Base-by-base conservation (phyloP, 2,888 invertebrate species). In the Leptinotarsa rubiginosa region DNA sequence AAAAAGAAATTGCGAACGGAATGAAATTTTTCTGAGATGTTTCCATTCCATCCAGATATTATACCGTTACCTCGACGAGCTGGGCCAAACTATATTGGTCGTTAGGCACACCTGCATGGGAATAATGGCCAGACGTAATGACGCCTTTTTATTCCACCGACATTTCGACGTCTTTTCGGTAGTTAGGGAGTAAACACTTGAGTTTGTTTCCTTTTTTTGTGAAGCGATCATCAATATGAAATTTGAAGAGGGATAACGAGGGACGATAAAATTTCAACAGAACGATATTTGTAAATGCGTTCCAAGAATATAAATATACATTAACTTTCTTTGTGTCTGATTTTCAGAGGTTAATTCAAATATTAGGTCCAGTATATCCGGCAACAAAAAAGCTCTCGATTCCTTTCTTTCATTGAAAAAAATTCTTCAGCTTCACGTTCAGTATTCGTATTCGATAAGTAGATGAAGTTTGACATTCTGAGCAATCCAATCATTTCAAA, bases 81-180 rank as follows among this genome's bases (percentile, higher is more conserved):
- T 66, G 71, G 72, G 69, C 65, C 65, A 69, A 74, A 75, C 72
- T 65, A 72, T 75, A 75, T 75, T 72, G 72, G 75, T 75, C 75
- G 75, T 75, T 75, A 73, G 75, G 68, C 70, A 75, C 75, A 75
- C 75, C 75, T 75, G 75, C 69, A 73, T 65, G 70, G 66, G 68
- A 65, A 47, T 75, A 75, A 75, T 75, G 68, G 50, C 70, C 54
- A 5, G 62, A 31, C 62, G 62, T 62, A 62, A 62, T 62, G 62
- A 62, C 62, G 62, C 41, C 72, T 69, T 69, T 73, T 73, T 73
- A 69, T 73, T 73, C 59, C 65, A 31, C 65, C 73, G 65, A 54
- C 65, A 54, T 73, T 69, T 56, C 49, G 66, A 56, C 59, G 65
- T 73, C 65, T 54, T 73, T 49, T 31, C 62, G 31, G 62, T 12